Evolutionary conservation across 2,888 invertebrate species (phyloP).

Genomic region (Epinotia brunnichana): DNA sequence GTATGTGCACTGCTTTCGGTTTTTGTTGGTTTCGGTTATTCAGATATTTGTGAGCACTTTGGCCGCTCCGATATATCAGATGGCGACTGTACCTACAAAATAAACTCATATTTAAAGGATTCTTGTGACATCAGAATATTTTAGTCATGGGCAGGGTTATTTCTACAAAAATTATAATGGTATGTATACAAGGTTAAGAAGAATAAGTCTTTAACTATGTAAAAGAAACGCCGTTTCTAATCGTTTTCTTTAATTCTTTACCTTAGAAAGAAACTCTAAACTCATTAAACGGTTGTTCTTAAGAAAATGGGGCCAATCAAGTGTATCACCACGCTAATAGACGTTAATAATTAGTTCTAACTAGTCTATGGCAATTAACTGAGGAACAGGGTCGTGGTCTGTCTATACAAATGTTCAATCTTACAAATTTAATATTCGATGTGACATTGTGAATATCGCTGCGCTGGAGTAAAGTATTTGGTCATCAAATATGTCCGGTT

Average conservation of each 20-base stretch:
- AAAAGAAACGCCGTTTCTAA: no score
- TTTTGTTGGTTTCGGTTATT: no score
- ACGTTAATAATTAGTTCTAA: constrained; percentile 24
- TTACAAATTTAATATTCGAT: not conserved
- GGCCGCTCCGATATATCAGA: no score
- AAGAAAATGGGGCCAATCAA: constrained; percentile 22
- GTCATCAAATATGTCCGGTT: no score
- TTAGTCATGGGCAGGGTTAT: no score
- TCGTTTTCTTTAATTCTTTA: not conserved
- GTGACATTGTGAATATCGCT: not conserved
- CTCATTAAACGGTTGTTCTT: constrained; percentile 25
- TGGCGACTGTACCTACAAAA: no score
- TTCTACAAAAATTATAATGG: not conserved
- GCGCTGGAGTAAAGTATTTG: not conserved
- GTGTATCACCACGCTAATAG: constrained; percentile 29
- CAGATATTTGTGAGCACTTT: no score
- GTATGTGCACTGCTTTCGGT: no score
- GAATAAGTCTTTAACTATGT: not conserved
- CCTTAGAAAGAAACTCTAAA: not conserved
- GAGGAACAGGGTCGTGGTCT: not conserved
- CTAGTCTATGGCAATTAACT: not conserved
- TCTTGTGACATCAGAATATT: no score
- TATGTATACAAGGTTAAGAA: not conserved
- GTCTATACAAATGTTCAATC: not conserved
- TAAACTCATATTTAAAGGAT: no score